Evolutionary conservation across 2,888 invertebrate genomes (phyloP).

Genomic region (Acrobeloides nanus): DNA sequence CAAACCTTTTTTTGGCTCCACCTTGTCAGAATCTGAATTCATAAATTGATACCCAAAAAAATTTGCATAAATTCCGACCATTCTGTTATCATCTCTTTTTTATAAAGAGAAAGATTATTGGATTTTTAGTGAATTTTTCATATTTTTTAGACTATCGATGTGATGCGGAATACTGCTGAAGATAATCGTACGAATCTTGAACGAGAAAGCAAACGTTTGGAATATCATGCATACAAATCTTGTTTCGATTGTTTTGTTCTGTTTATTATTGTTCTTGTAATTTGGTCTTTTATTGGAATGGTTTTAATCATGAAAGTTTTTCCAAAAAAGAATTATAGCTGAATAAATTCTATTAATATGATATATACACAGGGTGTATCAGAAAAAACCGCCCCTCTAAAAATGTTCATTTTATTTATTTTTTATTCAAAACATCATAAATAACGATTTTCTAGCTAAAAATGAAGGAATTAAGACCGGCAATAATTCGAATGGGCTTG

Average conservation of each 20-base stretch:
- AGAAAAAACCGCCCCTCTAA: too few species aligned
- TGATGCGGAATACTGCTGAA: slow-evolving; percentile 35
- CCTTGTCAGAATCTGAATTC: too few species aligned
- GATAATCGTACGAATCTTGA: slow-evolving; percentile 31
- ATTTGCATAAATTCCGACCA: background rate
- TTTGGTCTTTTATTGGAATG: slow-evolving; percentile 37
- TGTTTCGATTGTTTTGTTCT: slow-evolving; percentile 44
- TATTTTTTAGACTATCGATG: slow-evolving; percentile 26
- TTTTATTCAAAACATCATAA: too few species aligned
- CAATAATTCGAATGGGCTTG: too few species aligned
- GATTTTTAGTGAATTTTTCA: too few species aligned
- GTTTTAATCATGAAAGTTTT: slow-evolving; percentile 33
- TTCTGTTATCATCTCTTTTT: slow-evolving; percentile 8
- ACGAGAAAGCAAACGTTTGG: slow-evolving; percentile 33
- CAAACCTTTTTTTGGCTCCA: too few species aligned
- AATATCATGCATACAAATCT: slow-evolving; percentile 39
- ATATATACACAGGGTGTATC: too few species aligned
- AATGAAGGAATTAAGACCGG: too few species aligned
- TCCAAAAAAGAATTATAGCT: slow-evolving; percentile 15
- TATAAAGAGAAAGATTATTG: background rate
- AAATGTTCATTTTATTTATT: too few species aligned
- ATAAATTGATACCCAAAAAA: background rate
- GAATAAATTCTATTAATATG: background rate
- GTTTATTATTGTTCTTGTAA: slow-evolving; percentile 35
- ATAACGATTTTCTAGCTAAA: too few species aligned